These are phyloP conservation scores for Alentia gelatinosa DNA, from an alignment of 2,888 invertebrate species.

Conservation along the genomic window DNA sequence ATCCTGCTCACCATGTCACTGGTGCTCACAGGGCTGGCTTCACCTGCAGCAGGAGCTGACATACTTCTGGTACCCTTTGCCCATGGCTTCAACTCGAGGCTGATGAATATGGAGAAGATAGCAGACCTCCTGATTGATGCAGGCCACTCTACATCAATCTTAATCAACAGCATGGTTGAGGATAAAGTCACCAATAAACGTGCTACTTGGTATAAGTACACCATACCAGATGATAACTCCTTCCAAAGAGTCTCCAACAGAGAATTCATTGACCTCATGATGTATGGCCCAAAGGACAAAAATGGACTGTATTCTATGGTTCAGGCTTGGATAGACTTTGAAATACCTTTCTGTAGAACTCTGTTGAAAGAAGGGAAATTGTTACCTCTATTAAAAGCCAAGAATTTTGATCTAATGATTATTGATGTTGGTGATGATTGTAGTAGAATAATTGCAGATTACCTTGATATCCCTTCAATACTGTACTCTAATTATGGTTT, in stretches of 20 bases:
- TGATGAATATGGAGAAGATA: slow-evolving; percentile 49
- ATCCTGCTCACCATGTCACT: too few species aligned
- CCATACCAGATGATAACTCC: neutral
- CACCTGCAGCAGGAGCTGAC: neutral
- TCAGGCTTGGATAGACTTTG: slow-evolving; percentile 28
- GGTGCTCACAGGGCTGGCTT: neutral
- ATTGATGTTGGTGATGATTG: slow-evolving; percentile 39
- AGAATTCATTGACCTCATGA: slow-evolving; percentile 29
- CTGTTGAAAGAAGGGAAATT: neutral
- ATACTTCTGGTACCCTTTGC: slow-evolving; percentile 38
- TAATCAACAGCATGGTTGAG: neutral
- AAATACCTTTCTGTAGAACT: neutral
- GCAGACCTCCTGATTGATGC: slow-evolving; percentile 27
- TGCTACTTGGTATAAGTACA: slow-evolving; percentile 13
- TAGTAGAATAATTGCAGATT: slow-evolving; percentile 23
- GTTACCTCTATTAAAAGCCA: neutral
- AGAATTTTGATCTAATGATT: slow-evolving; percentile 3
- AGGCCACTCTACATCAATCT: slow-evolving; percentile 2
- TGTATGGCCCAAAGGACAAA: neutral
- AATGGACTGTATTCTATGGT: neutral
- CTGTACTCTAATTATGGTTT: slow-evolving; percentile 47
- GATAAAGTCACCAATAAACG: neutral
- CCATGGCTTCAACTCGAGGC: slow-evolving; percentile 41
- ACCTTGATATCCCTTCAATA: slow-evolving; percentile 20
- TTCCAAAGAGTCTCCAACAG: neutral